A percentile compares a stretch with the other conserved stretches of the same genome.
Evolutionary conservation across 2,888 invertebrate genomes (phyloP).

Genomic region (Acleris cristana): DNA sequence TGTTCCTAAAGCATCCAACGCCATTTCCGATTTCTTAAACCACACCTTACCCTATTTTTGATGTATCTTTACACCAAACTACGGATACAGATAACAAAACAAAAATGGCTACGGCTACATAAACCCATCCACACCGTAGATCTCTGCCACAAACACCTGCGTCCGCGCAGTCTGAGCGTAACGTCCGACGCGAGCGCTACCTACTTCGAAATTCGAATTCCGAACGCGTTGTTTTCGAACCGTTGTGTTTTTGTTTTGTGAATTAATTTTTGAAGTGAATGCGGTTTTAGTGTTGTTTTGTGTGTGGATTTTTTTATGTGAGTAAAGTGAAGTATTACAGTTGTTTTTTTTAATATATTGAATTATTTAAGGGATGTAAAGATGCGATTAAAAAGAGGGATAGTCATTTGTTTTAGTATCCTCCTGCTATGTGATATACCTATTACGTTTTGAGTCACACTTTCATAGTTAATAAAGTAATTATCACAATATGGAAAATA

Average conservation of each 20-base stretch:
- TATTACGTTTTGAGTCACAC: too few species aligned
- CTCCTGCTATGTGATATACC: too few species aligned
- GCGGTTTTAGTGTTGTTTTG: too few species aligned
- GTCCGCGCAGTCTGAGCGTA: constrained; percentile 52
- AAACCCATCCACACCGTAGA: constrained; percentile 60
- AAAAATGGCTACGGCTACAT: constrained; percentile 49
- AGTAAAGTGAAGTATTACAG: background rate
- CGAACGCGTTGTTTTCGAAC: background rate
- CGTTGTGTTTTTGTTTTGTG: constrained; percentile 4
- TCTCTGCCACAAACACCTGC: constrained; percentile 64
- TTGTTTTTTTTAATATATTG: background rate
- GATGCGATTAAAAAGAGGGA: too few species aligned
- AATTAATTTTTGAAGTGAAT: background rate
- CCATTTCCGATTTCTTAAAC: background rate
- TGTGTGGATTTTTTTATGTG: constrained; percentile 4
- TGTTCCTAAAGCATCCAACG: background rate
- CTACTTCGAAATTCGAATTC: constrained; percentile 33
- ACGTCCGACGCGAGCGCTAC: constrained; percentile 44
- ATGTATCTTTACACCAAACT: background rate
- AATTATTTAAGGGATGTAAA: too few species aligned
- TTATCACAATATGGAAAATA: too few species aligned
- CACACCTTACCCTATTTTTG: background rate
- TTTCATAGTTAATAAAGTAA: too few species aligned
- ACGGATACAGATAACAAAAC: constrained; percentile 38
- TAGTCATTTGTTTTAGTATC: too few species aligned